Conservation (phyloP, 2,113 vertebrate genomes). For the Mus musculus region GRCm39 chr2:125658501-125659000, state of each 20-base stretch:
- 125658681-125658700: not conserved
- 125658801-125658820: not conserved
- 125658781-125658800: not conserved
- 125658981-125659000: constrained; percentile 41
- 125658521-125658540: not conserved
- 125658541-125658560: not conserved
- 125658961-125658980: constrained; percentile 43
- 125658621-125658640: not conserved
- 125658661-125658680: not conserved
- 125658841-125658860: not conserved
- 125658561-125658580: not conserved
- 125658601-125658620: not conserved
- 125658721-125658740: not conserved
- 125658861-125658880: not conserved
- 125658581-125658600: not conserved
- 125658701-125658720: not conserved
- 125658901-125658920: constrained; percentile 44
- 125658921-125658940: not conserved
- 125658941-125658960: constrained; percentile 16
- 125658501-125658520: not conserved
- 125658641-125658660: not conserved
- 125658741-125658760: not conserved
- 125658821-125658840: not conserved
- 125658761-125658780: not conserved
- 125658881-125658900: not conserved